Evolutionary conservation across 1,140 invertebrate genomes (phyloP).

Genomic region (Acromyrmex charruanus): DNA sequence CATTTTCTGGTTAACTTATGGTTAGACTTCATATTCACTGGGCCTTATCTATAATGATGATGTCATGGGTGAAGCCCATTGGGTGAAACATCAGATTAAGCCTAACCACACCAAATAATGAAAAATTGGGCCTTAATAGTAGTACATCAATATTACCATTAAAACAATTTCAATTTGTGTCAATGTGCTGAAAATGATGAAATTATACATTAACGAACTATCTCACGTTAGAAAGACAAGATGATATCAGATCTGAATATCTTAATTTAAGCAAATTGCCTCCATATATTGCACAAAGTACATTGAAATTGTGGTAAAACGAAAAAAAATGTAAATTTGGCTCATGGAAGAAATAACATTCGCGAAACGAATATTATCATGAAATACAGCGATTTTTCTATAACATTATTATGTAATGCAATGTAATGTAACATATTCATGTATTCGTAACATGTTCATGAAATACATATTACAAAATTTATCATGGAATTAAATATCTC

Average conservation of each 20-base stretch:
- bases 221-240: not conserved
- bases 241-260: slow-evolving; percentile 33
- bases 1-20: too few relatives aligned
- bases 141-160: slow-evolving; percentile 33
- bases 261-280: slow-evolving; percentile 18
- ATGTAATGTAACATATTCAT: not conserved
- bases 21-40: too few relatives aligned
- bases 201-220: slow-evolving; percentile 1
- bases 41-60: too few relatives aligned
- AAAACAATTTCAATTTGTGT: slow-evolving; percentile 17
- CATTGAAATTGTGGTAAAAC: not conserved
- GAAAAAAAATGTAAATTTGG: slow-evolving; percentile 1
- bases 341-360: not conserved
- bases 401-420: not conserved
- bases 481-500: slow-evolving; percentile 24
- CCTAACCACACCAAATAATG: too few relatives aligned
- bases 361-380: not conserved
- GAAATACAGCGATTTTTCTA: not conserved
- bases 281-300: not conserved
- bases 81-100: too few relatives aligned
- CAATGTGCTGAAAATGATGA: not conserved
- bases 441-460: slow-evolving; percentile 6
- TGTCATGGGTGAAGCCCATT: too few relatives aligned
- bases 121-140: not conserved
- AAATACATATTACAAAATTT: slow-evolving; percentile 41